phyloP scores from a whole-genome alignment of 2,797 vertebrate genomes.

The Spinibarbus caldwelli region DNA sequence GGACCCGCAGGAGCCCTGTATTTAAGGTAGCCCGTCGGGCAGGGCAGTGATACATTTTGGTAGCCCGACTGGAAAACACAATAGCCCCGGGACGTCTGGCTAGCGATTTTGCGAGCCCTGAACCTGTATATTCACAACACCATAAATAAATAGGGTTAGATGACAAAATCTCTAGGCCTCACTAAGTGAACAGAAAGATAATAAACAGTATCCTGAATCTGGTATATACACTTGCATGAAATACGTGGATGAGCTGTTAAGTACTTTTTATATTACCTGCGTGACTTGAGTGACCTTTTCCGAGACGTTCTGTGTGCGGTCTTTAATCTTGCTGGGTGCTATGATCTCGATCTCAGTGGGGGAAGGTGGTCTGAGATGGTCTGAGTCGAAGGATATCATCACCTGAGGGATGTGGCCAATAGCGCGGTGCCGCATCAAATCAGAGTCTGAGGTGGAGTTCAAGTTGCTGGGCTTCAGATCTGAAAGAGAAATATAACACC shows the following conservation, averaged over 20 bases:
- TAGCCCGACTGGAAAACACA: no score
- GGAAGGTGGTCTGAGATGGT: slow-evolving; percentile 88
- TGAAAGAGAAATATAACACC: slow-evolving; percentile 63
- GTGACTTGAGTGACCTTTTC: slow-evolving; percentile 98
- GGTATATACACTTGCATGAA: not conserved
- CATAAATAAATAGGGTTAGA: not conserved
- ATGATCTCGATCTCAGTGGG: slow-evolving; percentile 96
- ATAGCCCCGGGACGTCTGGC: no score
- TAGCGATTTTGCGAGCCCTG: no score
- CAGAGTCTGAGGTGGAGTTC: slow-evolving; percentile 89
- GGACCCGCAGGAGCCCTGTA: no score
- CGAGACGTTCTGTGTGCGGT: slow-evolving; percentile 95
- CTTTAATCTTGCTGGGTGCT: slow-evolving; percentile 94
- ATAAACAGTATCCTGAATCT: not conserved
- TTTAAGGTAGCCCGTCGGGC: no score
- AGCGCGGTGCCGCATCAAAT: slow-evolving; percentile 88
- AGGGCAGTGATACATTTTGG: no score
- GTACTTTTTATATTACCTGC: slow-evolving; percentile 69
- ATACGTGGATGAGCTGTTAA: not conserved
- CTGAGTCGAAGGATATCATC: slow-evolving; percentile 90
- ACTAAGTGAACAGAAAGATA: not conserved
- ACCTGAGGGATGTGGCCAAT: slow-evolving; percentile 93
- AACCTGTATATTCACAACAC: not conserved
- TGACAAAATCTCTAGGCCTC: not conserved
- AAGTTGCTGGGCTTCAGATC: slow-evolving; percentile 82